A percentile compares a stretch with the other conserved stretches of the same genome.
Evolutionary conservation across 2,797 vertebrate species (phyloP).

Genomic region (Gambelia wislizenii): DNA sequence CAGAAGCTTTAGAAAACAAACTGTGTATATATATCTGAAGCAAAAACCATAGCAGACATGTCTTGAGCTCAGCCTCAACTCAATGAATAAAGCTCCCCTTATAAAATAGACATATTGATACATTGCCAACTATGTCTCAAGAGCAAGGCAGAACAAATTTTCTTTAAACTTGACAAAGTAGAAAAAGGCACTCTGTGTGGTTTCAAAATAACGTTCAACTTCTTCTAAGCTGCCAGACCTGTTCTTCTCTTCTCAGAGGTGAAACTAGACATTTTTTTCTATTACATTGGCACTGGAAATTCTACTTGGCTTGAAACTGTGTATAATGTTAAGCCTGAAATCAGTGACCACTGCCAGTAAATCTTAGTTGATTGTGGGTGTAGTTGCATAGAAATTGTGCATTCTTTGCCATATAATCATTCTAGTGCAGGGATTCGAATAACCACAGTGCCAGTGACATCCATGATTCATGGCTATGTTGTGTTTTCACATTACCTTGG

Average conservation of each 20-base stretch:
- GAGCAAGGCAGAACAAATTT: slow-evolving; percentile 45
- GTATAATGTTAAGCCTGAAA: neutral
- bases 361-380: neutral
- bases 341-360: neutral
- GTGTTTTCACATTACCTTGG: neutral
- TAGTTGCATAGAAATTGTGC: neutral
- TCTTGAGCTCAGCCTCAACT: neutral
- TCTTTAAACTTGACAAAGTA: slow-evolving; percentile 9
- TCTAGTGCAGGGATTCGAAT: neutral
- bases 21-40: neutral
- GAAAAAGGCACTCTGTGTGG: slow-evolving; percentile 25
- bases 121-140: slow-evolving; percentile 51
- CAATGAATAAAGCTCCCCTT: slow-evolving; percentile 41
- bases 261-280: slow-evolving; percentile 13
- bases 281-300: slow-evolving; percentile 1
- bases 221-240: neutral
- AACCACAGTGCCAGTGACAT: neutral
- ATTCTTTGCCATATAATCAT: neutral
- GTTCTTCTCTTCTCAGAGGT: neutral
- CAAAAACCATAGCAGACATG: neutral
- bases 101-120: slow-evolving; percentile 28
- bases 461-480: neutral
- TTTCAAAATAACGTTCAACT: neutral
- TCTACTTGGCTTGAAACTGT: neutral
- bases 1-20: neutral